Conservation (phyloP, 2,888 invertebrate genomes). For the Cheilosia pagana region DNA sequence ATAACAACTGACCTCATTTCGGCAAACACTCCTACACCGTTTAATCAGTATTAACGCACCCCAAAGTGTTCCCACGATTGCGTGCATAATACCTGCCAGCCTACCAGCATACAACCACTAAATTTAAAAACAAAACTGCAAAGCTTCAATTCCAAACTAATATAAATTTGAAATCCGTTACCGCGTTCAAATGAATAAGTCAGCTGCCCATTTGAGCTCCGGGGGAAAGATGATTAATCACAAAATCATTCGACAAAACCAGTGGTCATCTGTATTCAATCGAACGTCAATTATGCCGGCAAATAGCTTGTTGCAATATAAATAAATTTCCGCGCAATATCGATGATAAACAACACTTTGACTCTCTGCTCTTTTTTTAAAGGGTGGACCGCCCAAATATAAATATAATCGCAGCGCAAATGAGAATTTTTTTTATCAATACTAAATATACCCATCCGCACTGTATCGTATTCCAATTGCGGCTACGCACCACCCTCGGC, state of each 20-base stretch:
- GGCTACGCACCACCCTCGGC: background rate
- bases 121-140: background rate
- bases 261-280: conserved; percentile 59
- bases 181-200: background rate
- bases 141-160: background rate
- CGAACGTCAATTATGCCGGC: conserved; percentile 51
- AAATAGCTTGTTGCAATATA: conserved; percentile 39
- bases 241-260: conserved; percentile 47
- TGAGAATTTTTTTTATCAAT: conserved; percentile 3
- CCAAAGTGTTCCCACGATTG: background rate
- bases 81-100: background rate
- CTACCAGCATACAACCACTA: background rate
- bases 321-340: conserved; percentile 38
- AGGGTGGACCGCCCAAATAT: background rate
- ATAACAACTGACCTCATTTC: background rate
- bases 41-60: conserved; percentile 10
- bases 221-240: conserved; percentile 39
- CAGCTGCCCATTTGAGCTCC: background rate
- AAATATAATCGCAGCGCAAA: conserved; percentile 1
- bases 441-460: background rate
- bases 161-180: background rate
- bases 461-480: background rate
- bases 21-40: background rate
- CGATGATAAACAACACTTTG: conserved; percentile 54
- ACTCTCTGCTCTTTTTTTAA: background rate